Evolutionary conservation across 2,113 vertebrate species (phyloP), one percentile per base, ranked within the genome.

Genomic region (Prolemur simus): DNA sequence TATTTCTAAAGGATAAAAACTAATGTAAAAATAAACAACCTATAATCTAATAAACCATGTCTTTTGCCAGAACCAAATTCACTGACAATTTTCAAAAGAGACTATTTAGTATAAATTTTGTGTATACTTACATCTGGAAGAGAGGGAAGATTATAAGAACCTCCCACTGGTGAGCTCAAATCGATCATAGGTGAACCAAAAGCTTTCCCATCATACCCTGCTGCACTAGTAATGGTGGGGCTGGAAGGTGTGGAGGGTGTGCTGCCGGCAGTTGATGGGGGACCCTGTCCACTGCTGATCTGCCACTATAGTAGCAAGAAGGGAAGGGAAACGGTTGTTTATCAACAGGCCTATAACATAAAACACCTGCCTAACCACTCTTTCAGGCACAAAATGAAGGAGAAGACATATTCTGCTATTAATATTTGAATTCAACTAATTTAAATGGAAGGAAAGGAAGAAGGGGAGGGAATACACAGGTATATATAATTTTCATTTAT

Each of bases 111-210:
- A 54, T 27, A 68, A 71, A 81, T 80, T 77, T 49, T 87, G 7
- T 64, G 58, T 87, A 66, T 63, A 97, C 98, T 99, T 98, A 99
- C 98, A 98, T 99, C 99, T 93, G 99, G 99, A 94, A 99, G 98
- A 96, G 98, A 98, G 49, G 99, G 99, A 6, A 99, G 98, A 81
- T 98, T 99, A 25, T 98, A 99, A 90, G 99, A 98, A 23, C 97
- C 98, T 73, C 98, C 98, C 69, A 98, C 98, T 42, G 99, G 97
- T 87, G 98, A 98, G 47, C 97, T 98, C 97, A 99, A 9, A 91
- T 99, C 99, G 39, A 99, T 98, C 97, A 99, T 95, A 2, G 99
- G 98, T 4, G 98, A 98, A 39, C 97, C 93, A 0, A 97, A 98
- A 1, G 88, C 86, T 89, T 98, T 99, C 3, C 98, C 98, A 64